phyloP scores from a whole-genome alignment of 2,797 vertebrate species.

The Oreortyx pictus region DNA sequence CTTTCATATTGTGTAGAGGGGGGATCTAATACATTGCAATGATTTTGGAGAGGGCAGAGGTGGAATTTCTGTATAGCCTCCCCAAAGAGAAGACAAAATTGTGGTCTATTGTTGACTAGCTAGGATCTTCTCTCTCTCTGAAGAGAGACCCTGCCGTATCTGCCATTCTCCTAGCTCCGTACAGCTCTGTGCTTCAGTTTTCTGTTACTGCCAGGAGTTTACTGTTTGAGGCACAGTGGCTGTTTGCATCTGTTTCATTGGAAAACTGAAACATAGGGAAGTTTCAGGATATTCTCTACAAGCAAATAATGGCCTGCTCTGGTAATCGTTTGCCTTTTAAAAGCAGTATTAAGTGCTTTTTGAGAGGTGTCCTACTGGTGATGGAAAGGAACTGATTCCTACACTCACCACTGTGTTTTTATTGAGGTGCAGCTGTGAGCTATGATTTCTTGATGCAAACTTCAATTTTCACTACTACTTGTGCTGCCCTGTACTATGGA shows the following conservation, averaged over 20 bases:
- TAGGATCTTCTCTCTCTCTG: background rate
- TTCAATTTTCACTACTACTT: rapidly evolving
- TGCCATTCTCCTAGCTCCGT: background rate
- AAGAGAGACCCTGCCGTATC: background rate
- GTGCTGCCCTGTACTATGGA: background rate
- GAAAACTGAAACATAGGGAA: background rate
- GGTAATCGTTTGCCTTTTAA: background rate
- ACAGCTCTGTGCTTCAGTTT: background rate
- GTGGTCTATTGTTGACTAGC: background rate
- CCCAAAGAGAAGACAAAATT: background rate
- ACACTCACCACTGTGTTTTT: background rate
- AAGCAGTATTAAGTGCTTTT: background rate
- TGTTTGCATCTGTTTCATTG: background rate
- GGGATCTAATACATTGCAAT: background rate
- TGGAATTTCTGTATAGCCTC: background rate
- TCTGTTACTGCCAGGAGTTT: background rate
- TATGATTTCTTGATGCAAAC: background rate
- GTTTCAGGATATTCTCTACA: background rate
- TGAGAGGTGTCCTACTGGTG: rapidly evolving
- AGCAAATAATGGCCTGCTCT: background rate
- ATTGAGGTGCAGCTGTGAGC: background rate
- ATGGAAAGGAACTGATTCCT: background rate
- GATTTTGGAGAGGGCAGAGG: background rate
- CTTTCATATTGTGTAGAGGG: background rate
- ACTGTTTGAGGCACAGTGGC: background rate